These are phyloP conservation scores for Tylochromis polylepis DNA, from an alignment of 2,113 vertebrate species.

Conservation along the genomic window DNA sequence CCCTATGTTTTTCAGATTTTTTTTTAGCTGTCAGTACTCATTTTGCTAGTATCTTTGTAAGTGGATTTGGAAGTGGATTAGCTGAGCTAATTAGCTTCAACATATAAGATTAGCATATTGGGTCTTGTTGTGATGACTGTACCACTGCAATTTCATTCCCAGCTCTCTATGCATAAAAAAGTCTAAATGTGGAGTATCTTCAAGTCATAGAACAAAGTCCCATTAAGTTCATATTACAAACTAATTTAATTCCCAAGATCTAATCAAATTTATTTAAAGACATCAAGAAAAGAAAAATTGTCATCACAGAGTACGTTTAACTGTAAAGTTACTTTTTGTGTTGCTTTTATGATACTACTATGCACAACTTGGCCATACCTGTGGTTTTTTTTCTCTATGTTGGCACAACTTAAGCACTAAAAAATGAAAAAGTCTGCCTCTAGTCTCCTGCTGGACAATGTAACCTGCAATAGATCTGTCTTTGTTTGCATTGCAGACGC, in stretches of 20 bases:
- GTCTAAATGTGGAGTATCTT: neutral
- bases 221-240: neutral
- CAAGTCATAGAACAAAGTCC: neutral
- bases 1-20: fast-evolving
- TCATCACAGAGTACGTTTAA: neutral
- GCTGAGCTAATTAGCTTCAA: neutral
- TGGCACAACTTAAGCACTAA: neutral
- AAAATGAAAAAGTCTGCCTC: neutral
- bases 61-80: neutral
- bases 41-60: neutral
- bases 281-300: neutral
- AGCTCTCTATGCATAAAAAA: neutral
- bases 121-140: neutral
- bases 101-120: neutral
- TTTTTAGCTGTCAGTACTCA: neutral
- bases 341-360: neutral
- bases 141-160: neutral
- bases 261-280: neutral
- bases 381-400: neutral
- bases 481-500: constrained; percentile 65
- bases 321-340: neutral
- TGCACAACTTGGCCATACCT: neutral
- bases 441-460: constrained; percentile 14
- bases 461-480: constrained; percentile 28
- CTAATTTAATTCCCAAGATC: neutral